Evolutionary conservation across 2,888 invertebrate species (phyloP).

Genomic region (Drosophila hamatofila): DNA sequence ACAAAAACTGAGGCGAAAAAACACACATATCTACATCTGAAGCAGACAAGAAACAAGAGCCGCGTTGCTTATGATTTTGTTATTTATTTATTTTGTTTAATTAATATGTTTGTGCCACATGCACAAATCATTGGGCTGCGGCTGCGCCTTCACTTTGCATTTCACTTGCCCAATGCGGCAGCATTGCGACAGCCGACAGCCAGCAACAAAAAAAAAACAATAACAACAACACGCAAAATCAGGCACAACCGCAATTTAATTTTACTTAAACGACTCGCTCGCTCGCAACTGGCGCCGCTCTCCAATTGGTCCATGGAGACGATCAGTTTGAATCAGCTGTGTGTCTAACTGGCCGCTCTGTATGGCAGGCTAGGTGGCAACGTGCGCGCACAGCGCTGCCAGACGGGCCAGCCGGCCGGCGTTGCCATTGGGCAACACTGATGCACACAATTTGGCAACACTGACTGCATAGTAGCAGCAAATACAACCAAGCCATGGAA

Average conservation of each 20-base stretch:
- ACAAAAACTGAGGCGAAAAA: background rate
- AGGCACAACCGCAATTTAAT: slow-evolving; percentile 36
- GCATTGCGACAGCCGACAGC: slow-evolving; percentile 24
- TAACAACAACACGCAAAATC: slow-evolving; percentile 21
- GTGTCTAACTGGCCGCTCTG: slow-evolving; percentile 13
- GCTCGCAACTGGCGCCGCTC: slow-evolving; percentile 35
- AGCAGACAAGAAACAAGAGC: slow-evolving; percentile 18
- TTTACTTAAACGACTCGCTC: slow-evolving; percentile 33
- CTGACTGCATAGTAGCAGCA: slow-evolving; percentile 16
- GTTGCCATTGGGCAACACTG: background rate
- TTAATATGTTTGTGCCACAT: slow-evolving; percentile 51
- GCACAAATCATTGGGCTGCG: slow-evolving; percentile 46
- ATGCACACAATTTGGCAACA: background rate
- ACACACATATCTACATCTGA: background rate
- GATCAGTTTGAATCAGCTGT: slow-evolving; percentile 57
- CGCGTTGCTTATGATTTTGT: slow-evolving; percentile 23
- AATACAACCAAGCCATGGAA: slow-evolving; percentile 9
- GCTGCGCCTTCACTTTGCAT: slow-evolving; percentile 61
- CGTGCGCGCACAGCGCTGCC: slow-evolving; percentile 21
- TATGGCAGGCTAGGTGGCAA: slow-evolving; percentile 9
- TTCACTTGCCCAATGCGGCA: slow-evolving; percentile 48
- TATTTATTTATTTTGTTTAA: slow-evolving; percentile 34
- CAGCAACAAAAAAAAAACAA: slow-evolving; percentile 2
- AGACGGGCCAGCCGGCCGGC: background rate
- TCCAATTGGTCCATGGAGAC: slow-evolving; percentile 55